Evolutionary conservation across 1,140 invertebrate species (phyloP).

Genomic region (Bombus pyrosoma): DNA sequence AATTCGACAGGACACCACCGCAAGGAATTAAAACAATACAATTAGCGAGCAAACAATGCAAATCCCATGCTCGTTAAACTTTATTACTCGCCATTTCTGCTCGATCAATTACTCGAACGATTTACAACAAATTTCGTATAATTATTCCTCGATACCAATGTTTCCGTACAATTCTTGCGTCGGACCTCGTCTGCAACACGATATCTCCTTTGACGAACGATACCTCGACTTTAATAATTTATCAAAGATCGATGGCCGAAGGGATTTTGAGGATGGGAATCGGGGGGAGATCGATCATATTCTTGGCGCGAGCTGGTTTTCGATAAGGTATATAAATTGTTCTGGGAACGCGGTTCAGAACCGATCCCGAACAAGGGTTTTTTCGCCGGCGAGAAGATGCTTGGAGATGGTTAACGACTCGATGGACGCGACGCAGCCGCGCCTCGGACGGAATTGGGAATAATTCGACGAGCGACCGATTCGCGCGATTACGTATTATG

Average conservation of each 20-base stretch:
- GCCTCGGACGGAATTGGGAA: slow-evolving; percentile 17
- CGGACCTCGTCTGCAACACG: not conserved
- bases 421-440: not conserved
- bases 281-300: slow-evolving; percentile 5
- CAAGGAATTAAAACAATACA: not conserved
- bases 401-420: slow-evolving; percentile 41
- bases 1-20: not conserved
- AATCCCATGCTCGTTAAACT: not conserved
- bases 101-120: not conserved
- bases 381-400: slow-evolving; percentile 8
- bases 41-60: not conserved
- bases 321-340: slow-evolving; percentile 49
- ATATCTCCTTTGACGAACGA: not conserved
- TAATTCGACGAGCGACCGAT: slow-evolving; percentile 47
- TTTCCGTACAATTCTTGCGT: not conserved
- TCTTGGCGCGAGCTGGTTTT: not conserved
- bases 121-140: slow-evolving; percentile 10
- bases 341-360: slow-evolving; percentile 45
- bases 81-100: not conserved
- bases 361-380: slow-evolving; percentile 20
- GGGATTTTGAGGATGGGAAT: too few relatives aligned
- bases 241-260: not conserved
- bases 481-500: slow-evolving; percentile 77
- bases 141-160: not conserved
- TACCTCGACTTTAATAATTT: slow-evolving; percentile 24